Conservation (phyloP, 2,797 vertebrate species). For the Anguilla pacifica region DNA sequence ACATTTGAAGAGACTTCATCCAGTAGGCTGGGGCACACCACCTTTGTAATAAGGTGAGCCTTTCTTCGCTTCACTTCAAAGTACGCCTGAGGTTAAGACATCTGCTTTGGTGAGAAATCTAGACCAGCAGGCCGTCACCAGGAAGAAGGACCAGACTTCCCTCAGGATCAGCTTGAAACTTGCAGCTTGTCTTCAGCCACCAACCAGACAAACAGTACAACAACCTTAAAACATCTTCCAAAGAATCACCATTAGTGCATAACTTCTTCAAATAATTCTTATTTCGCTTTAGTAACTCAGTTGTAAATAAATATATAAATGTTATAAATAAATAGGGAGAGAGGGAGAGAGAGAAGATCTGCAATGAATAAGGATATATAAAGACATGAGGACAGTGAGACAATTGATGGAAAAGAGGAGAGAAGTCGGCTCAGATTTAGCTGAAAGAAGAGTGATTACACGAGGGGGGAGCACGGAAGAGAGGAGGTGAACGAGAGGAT, state of each 20-base stretch:
- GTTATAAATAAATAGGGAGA: neutral
- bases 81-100: neutral
- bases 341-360: neutral
- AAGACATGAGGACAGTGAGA: constrained; percentile 33
- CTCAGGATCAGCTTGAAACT: neutral
- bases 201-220: too few relatives aligned
- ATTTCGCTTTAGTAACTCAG: too few relatives aligned
- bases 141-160: neutral
- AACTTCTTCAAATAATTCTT: too few relatives aligned
- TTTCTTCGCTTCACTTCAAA: too few relatives aligned
- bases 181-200: too few relatives aligned
- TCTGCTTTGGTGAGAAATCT: neutral
- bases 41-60: too few relatives aligned
- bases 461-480: neutral
- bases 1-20: neutral
- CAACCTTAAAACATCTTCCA: too few relatives aligned
- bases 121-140: neutral
- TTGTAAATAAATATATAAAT: too few relatives aligned
- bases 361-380: neutral
- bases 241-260: too few relatives aligned
- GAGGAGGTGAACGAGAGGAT: neutral
- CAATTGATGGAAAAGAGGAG: constrained; percentile 29
- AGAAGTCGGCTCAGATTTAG: constrained; percentile 5
- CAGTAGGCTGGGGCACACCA: neutral
- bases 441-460: constrained; percentile 10